Evolutionary conservation across 2,888 invertebrate species (phyloP), one percentile per base, ranked within the genome.

Genomic region (Phortica magna): DNA sequence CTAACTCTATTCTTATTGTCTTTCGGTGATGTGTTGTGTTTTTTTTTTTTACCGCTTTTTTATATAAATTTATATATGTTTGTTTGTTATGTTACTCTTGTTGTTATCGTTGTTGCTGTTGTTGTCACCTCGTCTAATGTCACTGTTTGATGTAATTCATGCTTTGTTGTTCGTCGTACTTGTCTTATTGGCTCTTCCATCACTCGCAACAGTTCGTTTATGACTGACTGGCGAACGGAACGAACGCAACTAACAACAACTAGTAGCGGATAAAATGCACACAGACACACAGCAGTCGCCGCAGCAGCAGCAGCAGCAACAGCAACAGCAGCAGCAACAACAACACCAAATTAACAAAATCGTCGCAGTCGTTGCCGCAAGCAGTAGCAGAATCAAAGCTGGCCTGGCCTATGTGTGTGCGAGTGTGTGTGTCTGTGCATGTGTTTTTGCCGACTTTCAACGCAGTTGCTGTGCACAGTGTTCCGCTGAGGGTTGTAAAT

Each of bases 161-260:
- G 42, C 72, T 76, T 76, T 77, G 75, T 71, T 76, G 65, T 64
- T 76, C 65, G 77, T 79, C 64, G 77, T 39, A 39, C n/a, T 76
- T 78, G 61, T 78, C 85, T 86, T 81, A 81, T 80, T 82, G 76
- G 82, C 81, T 83, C 88, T 84, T 84, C 89, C 89, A 87, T 84
- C 87, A 83, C 85, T 86, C 88, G 89, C 85, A 88, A 89, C 90
- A 87, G 87, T 88, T 90, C 90, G 89, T 82, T 89, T 89, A 84
- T 86, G 88, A 90, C 90, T 90, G 90, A 90, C 80, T 71, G 78
- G 74, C 78, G 41, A 41, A 67, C 39, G 67, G 83, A 84, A 81
- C 84, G 85, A 87, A 83, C 84, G 83, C 83, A 86, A 82, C 88
- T 83, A 87, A 84, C 84, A 80, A 81, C 80, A 87, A 84, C 83